Evolutionary conservation across 2,888 invertebrate genomes (phyloP).

Genomic region (Tachina lurida): DNA sequence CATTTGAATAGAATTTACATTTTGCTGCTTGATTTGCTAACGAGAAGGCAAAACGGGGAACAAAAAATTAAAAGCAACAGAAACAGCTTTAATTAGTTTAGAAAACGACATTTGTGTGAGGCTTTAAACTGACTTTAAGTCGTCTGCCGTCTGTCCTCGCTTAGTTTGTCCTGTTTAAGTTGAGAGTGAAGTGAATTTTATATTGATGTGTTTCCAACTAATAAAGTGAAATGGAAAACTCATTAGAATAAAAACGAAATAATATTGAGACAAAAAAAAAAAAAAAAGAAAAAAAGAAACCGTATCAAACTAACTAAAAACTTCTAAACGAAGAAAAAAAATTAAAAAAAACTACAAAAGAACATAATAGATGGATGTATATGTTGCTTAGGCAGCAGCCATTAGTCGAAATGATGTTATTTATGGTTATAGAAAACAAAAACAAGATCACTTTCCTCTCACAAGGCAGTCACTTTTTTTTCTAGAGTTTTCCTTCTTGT

Average conservation of each 20-base stretch:
- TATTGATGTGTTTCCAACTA: slow-evolving; percentile 51
- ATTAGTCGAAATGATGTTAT: slow-evolving; percentile 71
- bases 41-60: not conserved
- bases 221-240: slow-evolving; percentile 72
- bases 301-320: slow-evolving; percentile 15
- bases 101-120: slow-evolving; percentile 63
- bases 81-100: slow-evolving; percentile 68
- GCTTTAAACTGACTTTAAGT: slow-evolving; percentile 3
- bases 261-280: slow-evolving; percentile 17
- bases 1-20: slow-evolving; percentile 60
- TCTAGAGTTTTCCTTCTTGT: not conserved
- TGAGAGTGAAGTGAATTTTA: slow-evolving; percentile 27
- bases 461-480: slow-evolving; percentile 55
- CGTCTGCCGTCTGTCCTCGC: slow-evolving; percentile 4
- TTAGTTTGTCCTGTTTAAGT: slow-evolving; percentile 17
- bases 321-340: not conserved
- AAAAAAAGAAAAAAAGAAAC: not conserved
- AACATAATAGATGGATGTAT: slow-evolving; percentile 28
- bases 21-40: slow-evolving; percentile 64
- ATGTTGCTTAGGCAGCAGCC: slow-evolving; percentile 50
- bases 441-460: slow-evolving; percentile 72
- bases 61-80: not conserved
- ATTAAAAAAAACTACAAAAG: not conserved
- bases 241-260: slow-evolving; percentile 63
- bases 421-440: slow-evolving; percentile 71